phyloP scores from a whole-genome alignment of 2,797 vertebrate species.

The Aselliscus stoliczkanus region DNA sequence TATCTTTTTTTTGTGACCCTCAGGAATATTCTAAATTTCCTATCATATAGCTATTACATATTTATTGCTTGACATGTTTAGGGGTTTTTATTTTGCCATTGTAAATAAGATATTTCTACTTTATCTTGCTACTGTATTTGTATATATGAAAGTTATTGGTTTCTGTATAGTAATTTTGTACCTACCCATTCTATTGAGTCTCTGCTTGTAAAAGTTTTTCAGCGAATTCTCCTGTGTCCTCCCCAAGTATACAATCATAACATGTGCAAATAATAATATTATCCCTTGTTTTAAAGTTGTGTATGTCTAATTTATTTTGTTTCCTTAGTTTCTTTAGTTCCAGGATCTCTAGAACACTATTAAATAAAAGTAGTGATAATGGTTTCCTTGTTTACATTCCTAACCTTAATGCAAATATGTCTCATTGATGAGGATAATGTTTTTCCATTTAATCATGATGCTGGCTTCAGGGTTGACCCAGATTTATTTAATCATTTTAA shows the following conservation, averaged over 20 bases:
- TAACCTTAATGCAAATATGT: not conserved
- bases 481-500: not conserved
- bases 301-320: not conserved
- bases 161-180: not conserved
- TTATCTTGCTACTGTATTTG: not conserved
- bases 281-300: not conserved
- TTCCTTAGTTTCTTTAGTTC: conserved; percentile 8
- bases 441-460: conserved; percentile 6
- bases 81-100: not conserved
- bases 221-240: not conserved
- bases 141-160: not conserved
- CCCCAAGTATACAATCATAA: not conserved
- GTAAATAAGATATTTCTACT: not conserved
- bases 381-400: not conserved
- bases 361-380: not conserved
- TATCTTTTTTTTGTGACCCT: not conserved
- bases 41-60: not conserved
- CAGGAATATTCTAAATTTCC: not conserved
- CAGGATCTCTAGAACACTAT: not conserved
- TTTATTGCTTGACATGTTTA: not conserved
- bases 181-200: not conserved
- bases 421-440: not conserved
- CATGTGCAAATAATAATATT: not conserved
- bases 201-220: not conserved
- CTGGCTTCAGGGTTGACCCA: not conserved